Base-by-base conservation (phyloP, 2,888 invertebrate genomes). In the Syrphus vitripennis region DNA sequence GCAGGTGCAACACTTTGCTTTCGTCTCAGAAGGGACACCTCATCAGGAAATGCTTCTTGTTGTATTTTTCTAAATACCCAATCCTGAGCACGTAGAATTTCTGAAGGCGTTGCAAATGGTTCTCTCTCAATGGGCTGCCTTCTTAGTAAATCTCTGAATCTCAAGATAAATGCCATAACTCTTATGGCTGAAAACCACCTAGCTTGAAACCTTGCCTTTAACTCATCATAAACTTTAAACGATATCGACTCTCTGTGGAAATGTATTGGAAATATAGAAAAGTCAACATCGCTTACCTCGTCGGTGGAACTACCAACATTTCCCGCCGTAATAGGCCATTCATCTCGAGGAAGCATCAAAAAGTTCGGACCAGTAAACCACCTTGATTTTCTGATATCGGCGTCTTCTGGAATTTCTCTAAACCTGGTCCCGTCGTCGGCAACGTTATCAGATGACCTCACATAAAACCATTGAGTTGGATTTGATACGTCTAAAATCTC, bases 391-490 rank as follows among this genome's bases (percentile, higher is more conserved):
- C 48, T 6, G 21, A 48, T 19, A 21, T 19, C 48, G 24, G 19
- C 9, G 12, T 37, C n/a, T 40, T 26, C 26, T 5, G 7, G 42
- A 12, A 31, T 24, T 7, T 24, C 42, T 1, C 42, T 63, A 6
- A 5, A 63, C n/a, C 21, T 65, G 5, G 65, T 65, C 3, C 42
- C 65, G 29, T 65, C 42, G 24, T 67, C 67, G 10, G 67, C 67
- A 31, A 67, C 67, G 14, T 67, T 67, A 31, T 67, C 21, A 12
- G 21, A 21, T 7, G 67, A 50, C 4, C 48, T 34, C 31, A 67
- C 50, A 50, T 50, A 50, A 50, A 50, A 67, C 67, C 67, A 65
- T n/a, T 65, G 14, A 45, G 26, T 42, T 45, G 40, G 40, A 12
- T n/a, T 26, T 3, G 29, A 29, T n/a, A 26, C 24, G 3, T 42